Evolutionary conservation across 2,113 vertebrate species (phyloP).

Genomic region (Aplodontia rufa): DNA sequence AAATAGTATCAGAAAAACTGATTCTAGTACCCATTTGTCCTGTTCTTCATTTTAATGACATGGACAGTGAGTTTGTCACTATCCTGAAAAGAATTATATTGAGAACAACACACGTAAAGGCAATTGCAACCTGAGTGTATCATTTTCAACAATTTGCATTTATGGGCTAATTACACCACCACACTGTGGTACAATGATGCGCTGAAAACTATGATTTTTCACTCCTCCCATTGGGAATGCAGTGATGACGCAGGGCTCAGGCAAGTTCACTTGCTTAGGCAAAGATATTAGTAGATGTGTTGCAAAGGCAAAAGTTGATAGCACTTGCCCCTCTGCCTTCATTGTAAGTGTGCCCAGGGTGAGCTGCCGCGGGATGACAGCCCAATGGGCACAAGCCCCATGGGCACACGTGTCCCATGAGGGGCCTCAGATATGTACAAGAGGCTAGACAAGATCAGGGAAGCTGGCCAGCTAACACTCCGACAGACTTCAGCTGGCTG

Average conservation of each 20-base stretch:
- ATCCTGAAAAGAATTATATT: neutral
- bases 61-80: neutral
- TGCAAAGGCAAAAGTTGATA: neutral
- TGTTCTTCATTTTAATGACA: neutral
- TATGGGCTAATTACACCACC: neutral
- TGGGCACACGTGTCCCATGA: neutral
- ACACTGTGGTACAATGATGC: neutral
- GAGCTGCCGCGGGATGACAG: neutral
- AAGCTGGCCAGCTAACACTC: neutral
- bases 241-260: neutral
- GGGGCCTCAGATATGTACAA: neutral
- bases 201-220: neutral
- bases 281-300: slow-evolving; percentile 2
- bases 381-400: too few relatives aligned
- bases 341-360: neutral
- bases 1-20: neutral
- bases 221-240: neutral
- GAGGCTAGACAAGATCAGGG: neutral
- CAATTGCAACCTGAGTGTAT: neutral
- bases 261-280: neutral
- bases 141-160: neutral
- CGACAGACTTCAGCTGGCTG: neutral
- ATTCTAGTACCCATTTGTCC: neutral
- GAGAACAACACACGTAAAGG: neutral
- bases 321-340: neutral